Base-by-base conservation (phyloP, 2,113 vertebrate species). In the Etia nguti region DNA sequence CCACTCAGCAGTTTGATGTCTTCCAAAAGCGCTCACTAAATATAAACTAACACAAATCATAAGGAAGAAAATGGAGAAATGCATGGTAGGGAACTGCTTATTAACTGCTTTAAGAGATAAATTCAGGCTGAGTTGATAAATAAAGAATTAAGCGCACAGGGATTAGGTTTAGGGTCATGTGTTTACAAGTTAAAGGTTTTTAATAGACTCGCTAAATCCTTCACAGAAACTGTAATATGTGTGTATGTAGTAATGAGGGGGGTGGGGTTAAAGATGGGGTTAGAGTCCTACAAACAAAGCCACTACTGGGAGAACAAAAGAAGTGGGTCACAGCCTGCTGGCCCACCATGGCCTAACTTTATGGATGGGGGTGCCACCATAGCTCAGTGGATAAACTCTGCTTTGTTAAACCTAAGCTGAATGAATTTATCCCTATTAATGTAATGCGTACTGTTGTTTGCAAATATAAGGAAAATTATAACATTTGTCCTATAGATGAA, bases 241-340 rank as follows among this genome's bases (percentile, higher is more conserved):
- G 12, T 83, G 43, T 34, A 18, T 43, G 12, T 22, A 6, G 38
- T 56, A 18, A 38, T 56, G 31, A 20, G 22, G 16, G 38, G 62
- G 83, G 56, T 41, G n/a, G 26, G 43, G 31, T 57, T 29, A 85
- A 79, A 46, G 65, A 84, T 86, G 86, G 80, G 82, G 73, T 65
- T 31, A n/a, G 84, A 79, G 80, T 86, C 36, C 62, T 93, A 91
- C 48, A 91, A 95, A 96, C 93, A 95, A 95, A 94, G 90, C 79
- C 91, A 79, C 80, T 81, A 90, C 90, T 89, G 18, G 70, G 81
- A 81, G 81, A 80, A 95, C 93, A 94, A 94, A 92, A 84, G 92
- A 95, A 95, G 89, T 96, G 92, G 95, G 95, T 96, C 96, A 95
- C 56, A 24, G 86, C 85, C 82, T 82, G 88, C 86, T 88, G 62